A percentile compares a stretch with the other conserved stretches of the same genome.
Evolutionary conservation across 2,888 invertebrate species (phyloP).

Genomic region (Trypoxylon attenuatum): DNA sequence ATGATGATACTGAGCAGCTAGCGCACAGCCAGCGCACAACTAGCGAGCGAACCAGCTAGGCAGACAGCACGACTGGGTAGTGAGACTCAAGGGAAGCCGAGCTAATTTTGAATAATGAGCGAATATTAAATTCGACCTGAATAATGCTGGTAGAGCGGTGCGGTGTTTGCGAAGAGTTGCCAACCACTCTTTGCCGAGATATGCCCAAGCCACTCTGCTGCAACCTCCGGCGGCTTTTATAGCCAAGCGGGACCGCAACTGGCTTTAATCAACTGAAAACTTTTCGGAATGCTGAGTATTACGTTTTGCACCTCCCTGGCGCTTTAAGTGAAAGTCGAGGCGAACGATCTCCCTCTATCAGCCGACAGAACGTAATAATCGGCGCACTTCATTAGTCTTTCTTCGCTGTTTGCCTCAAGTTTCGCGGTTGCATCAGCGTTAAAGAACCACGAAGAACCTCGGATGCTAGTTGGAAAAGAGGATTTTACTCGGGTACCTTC

Average conservation of each 20-base stretch:
- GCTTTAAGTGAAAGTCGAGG: constrained; percentile 21
- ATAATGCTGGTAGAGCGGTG: constrained; percentile 39
- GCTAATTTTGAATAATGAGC: constrained; percentile 66
- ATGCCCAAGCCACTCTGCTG: constrained; percentile 25
- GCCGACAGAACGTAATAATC: constrained; percentile 3
- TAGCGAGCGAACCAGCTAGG: too few relatives aligned
- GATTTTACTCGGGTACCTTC: too few relatives aligned
- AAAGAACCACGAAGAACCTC: not conserved
- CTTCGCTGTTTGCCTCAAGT: not conserved
- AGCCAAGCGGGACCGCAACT: constrained; percentile 51
- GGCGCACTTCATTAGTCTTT: constrained; percentile 11
- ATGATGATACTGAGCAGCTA: constrained; percentile 30
- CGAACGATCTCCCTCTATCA: not conserved
- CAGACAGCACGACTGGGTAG: not conserved
- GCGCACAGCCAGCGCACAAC: constrained; percentile 10
- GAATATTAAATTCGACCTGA: constrained; percentile 63
- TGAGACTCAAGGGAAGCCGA: constrained; percentile 43
- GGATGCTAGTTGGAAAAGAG: not conserved
- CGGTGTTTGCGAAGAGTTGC: constrained; percentile 54
- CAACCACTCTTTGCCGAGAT: constrained; percentile 47
- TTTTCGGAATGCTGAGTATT: constrained; percentile 59
- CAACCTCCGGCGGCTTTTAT: constrained; percentile 43
- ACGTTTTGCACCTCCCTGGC: constrained; percentile 42
- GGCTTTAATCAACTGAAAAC: constrained; percentile 65
- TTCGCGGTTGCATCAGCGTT: not conserved